Evolutionary conservation across 1,140 invertebrate genomes (phyloP), one percentile per base, ranked within the genome.

Genomic region (Formica exsecta): DNA sequence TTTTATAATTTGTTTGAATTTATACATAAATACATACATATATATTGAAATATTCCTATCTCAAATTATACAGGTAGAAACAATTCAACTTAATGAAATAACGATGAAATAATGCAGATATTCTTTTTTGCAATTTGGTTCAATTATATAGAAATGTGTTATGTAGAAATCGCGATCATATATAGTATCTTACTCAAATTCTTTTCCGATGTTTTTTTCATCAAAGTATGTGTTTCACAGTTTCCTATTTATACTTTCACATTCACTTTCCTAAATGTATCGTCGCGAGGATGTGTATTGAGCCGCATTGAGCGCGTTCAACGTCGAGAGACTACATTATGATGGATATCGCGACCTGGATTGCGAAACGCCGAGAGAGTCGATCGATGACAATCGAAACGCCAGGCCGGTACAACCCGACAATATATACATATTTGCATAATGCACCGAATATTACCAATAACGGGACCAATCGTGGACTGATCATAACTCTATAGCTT

Each of bases 371-470:
- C 65, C 76, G 36, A n/a, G 38, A 29, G 66, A 61, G 54, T 73
- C 66, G 66, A 81, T 61, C 79, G 71, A 74, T 83, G 79, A 54
- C 70, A 83, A 65, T 80, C 62, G 83, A 25, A 61, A 80, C 54
- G 22, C 25, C 66, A 73, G 32, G 38, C 51, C 19, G 66, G 54
- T 41, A 73, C 38, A 22, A 7, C 25, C 32, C 81, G 32, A 41
- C 62, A 65, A 85, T 85, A 77, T 77, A 85, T 77, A 85, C 61
- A 76, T 85, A 85, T 85, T 85, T 85, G 73, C 81, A 85, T 85
- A 85, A 85, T 85, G 73, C 44, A 54, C 59, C 73, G 61, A 77
- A 77, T 66, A 85, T 77, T 77, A 77, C 73, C 81, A 77, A 77
- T 85, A 77, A 77, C 81, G 70, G 61, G 73, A 85, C 59, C 59